Base-by-base conservation (phyloP, 2,113 vertebrate genomes). In the Heterocephalus glaber region DNA sequence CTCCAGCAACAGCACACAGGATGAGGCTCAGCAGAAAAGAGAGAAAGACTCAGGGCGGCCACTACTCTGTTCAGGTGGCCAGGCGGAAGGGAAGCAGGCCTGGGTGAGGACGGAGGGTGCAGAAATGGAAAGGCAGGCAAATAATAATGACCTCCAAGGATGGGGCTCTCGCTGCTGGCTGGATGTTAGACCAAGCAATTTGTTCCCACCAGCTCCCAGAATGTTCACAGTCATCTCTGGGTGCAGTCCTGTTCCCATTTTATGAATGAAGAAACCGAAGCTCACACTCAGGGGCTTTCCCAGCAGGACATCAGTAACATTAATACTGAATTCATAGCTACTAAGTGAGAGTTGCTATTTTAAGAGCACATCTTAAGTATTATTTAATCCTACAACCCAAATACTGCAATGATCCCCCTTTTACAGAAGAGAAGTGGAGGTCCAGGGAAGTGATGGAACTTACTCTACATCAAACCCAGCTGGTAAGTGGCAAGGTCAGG, bases 121-220 rank as follows among this genome's bases (percentile, higher is more conserved):
- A 54, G 58, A 54, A 20, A n/a, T 14, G 77, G 38, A 7, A 7
- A 87, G 19, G 30, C 63, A 89, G 19, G 41, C 63, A 47, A 91
- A 26, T 5, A 33, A 49, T 4, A 20, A 7, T 22, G 1, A 61
- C n/a, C 33, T 60, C n/a, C 11, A 10, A 2, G n/a, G 74, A 41
- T 0, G 0, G 54, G 30, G 47, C 26, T 47, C 56, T 63, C 35
- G 12, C n/a, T 10, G 14, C 58, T 0, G 88, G 24, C 79, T 4
- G 0, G 1, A 44, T 3, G 4, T 0, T 0, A 35, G 74, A 52
- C 26, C 13, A 60, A 80, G 54, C 17, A 7, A 3, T 10, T 2
- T 26, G n/a, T 9, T 24, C 0, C 17, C 20, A 8, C 1, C 9
- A 35, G 77, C n/a, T 89, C 86, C 58, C 9, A 76, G 90, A 52